Conservation (phyloP, 2,888 invertebrate species). For the Leptinotarsa rubiginosa region DNA sequence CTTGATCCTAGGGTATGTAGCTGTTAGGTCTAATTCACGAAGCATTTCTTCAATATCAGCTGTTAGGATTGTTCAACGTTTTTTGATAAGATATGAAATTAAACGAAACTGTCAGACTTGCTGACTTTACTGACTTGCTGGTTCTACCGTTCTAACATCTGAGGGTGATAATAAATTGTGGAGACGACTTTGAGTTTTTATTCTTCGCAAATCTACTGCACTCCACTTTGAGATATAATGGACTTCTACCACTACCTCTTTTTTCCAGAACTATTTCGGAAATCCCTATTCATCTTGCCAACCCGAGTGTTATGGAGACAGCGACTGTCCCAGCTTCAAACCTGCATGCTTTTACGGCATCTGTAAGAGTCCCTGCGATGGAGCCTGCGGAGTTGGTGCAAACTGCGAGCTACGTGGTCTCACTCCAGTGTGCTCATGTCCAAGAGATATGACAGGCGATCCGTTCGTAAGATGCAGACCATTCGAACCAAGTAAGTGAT, state of each 20-base stretch:
- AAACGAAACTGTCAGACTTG: too few relatives aligned
- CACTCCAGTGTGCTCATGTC: slow-evolving; percentile 88
- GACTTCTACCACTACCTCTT: background rate
- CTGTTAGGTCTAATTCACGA: too few relatives aligned
- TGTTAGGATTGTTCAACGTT: too few relatives aligned
- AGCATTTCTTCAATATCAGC: too few relatives aligned
- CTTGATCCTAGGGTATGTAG: too few relatives aligned
- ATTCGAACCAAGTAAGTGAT: slow-evolving; percentile 78
- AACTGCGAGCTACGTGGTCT: slow-evolving; percentile 83
- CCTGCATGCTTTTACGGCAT: slow-evolving; percentile 86
- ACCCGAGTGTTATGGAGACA: slow-evolving; percentile 83
- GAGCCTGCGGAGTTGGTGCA: slow-evolving; percentile 83
- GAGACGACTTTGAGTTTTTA: too few relatives aligned
- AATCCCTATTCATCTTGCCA: slow-evolving; percentile 81
- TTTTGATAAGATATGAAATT: too few relatives aligned
- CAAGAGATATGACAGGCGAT: slow-evolving; percentile 88
- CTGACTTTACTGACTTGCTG: too few relatives aligned
- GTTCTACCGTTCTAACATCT: too few relatives aligned
- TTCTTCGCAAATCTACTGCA: too few relatives aligned
- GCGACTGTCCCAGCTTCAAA: slow-evolving; percentile 81
- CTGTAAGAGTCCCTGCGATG: slow-evolving; percentile 86
- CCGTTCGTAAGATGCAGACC: slow-evolving; percentile 85
- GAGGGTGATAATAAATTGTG: too few relatives aligned
- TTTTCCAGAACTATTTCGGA: slow-evolving; percentile 72
- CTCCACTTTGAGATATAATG: too few relatives aligned